These are phyloP conservation scores for Plebejus anna DNA, from an alignment of 2,888 invertebrate species.

Conservation along the genomic window DNA sequence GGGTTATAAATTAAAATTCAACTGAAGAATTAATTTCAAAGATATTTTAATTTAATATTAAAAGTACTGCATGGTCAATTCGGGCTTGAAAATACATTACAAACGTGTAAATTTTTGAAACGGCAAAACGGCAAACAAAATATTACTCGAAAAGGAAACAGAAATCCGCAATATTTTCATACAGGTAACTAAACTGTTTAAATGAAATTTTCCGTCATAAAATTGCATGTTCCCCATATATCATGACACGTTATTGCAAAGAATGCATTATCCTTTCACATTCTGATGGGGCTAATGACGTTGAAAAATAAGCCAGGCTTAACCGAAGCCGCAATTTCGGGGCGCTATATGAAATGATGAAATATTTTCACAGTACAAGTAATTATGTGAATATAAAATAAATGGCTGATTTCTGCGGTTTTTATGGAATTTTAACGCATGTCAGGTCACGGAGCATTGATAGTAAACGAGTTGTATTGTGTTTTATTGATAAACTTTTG, in stretches of 20 bases:
- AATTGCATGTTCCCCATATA: conserved; percentile 43
- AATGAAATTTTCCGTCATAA: conserved; percentile 27
- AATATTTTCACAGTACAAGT: conserved; percentile 17
- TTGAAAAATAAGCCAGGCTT: conserved; percentile 59
- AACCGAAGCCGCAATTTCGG: conserved; percentile 44
- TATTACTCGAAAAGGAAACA: neutral
- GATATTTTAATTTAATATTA: no score
- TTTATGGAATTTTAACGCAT: neutral
- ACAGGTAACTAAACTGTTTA: conserved; percentile 24
- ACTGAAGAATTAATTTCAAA: no score
- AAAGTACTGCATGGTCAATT: no score
- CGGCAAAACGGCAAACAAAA: neutral
- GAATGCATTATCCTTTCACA: conserved; percentile 38
- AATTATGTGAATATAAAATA: conserved; percentile 22
- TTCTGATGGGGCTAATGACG: conserved; percentile 56
- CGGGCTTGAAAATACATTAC: no score
- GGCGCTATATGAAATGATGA: conserved; percentile 37
- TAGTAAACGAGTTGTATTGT: neutral
- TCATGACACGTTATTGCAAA: conserved; percentile 43
- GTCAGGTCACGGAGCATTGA: neutral
- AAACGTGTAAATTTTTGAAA: neutral
- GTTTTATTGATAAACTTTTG: neutral
- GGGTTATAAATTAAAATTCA: no score
- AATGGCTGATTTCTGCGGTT: neutral
- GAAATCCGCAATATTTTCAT: conserved; percentile 16